Evolutionary conservation across 2,113 vertebrate genomes (phyloP).

Genomic region (Pluvialis apricaria): DNA sequence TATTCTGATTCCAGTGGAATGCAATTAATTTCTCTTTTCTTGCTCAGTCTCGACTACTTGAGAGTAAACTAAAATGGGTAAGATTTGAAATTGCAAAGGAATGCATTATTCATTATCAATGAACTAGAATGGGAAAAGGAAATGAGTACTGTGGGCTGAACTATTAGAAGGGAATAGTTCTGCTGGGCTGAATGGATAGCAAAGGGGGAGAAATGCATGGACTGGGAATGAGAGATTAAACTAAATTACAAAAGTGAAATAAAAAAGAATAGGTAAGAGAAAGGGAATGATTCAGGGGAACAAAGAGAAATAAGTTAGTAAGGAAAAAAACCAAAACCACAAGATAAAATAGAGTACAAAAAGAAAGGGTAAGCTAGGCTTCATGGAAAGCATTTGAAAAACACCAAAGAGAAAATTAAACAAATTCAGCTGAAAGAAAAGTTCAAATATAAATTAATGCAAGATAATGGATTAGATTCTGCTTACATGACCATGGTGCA

Average conservation of each 20-base stretch:
- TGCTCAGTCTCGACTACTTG: neutral
- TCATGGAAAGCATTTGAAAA: neutral
- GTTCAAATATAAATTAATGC: neutral
- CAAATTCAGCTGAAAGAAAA: neutral
- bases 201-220: neutral
- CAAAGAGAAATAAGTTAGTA: neutral
- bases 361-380: neutral
- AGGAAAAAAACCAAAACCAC: neutral
- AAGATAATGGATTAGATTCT: neutral
- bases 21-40: slow-evolving; percentile 19
- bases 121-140: slow-evolving; percentile 18
- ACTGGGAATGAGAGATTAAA: neutral
- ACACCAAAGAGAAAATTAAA: neutral
- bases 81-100: slow-evolving; percentile 18
- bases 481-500: neutral
- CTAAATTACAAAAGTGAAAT: neutral
- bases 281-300: neutral
- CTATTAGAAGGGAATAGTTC: neutral
- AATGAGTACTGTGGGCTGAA: neutral
- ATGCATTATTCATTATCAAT: slow-evolving; percentile 31
- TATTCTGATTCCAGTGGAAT: neutral
- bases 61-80: slow-evolving; percentile 20
- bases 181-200: neutral
- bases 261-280: neutral
- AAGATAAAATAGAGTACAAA: neutral